Conservation (phyloP, 2,888 invertebrate species). For the Smittia aterrima region DNA sequence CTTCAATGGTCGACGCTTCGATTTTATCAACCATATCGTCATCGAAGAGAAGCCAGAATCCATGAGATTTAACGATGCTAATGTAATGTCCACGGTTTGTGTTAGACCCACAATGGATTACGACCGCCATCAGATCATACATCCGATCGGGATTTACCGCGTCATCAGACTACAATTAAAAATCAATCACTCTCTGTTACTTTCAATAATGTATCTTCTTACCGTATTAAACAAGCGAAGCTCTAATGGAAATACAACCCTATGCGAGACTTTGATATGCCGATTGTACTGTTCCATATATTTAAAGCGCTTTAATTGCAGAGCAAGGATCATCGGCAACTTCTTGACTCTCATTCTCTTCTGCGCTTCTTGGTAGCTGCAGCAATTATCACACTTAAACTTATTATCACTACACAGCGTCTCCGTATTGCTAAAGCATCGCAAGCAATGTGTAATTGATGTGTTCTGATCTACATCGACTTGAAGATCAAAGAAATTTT, state of each 20-base stretch:
- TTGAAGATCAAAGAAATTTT: constrained; percentile 98
- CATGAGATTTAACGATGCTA: constrained; percentile 98
- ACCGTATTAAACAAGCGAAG: constrained; percentile 96
- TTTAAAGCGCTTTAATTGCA: constrained; percentile 96
- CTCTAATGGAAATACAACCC: constrained; percentile 98
- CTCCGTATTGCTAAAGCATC: constrained; percentile 98
- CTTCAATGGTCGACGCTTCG: constrained; percentile 97
- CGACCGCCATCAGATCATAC: constrained; percentile 98
- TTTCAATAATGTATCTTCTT: constrained; percentile 25
- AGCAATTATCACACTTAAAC: constrained; percentile 99
- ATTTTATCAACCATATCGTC: constrained; percentile 99
- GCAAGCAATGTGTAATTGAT: constrained; percentile 95
- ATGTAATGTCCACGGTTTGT: constrained; percentile 99
- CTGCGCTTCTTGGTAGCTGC: constrained; percentile 99
- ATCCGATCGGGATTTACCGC: constrained; percentile 96
- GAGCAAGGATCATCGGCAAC: constrained; percentile 92
- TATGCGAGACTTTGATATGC: constrained; percentile 97
- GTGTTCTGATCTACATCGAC: constrained; percentile 99
- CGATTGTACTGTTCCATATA: constrained; percentile 98
- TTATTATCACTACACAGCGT: constrained; percentile 99
- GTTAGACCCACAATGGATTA: constrained; percentile 99
- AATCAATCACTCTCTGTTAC: constrained; percentile 3
- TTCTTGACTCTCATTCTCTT: constrained; percentile 98
- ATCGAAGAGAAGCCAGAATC: constrained; percentile 98
- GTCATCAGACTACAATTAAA: constrained; percentile 81